These are phyloP conservation scores for Crotalus viridis DNA, from an alignment of 2,113 vertebrate genomes.

Conservation along the genomic window DNA sequence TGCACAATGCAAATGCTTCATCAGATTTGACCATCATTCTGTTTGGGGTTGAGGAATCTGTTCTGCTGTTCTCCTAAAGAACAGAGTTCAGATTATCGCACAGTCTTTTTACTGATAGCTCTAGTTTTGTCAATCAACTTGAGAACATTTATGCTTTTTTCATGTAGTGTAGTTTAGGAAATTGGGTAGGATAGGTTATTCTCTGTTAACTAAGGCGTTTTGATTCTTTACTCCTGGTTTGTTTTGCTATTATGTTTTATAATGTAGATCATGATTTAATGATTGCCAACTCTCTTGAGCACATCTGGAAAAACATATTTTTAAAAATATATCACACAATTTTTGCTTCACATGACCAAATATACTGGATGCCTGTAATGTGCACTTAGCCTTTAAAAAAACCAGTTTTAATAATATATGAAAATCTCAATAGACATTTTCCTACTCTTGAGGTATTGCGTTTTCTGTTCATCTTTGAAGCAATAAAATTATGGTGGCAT, in stretches of 20 bases:
- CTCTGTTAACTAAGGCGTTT: not conserved
- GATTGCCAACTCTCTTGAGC: not conserved
- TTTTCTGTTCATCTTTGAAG: not conserved
- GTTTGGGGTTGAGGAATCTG: not conserved
- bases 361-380: not conserved
- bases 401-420: not conserved
- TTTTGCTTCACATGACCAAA: not conserved
- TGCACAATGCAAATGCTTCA: not conserved
- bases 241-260: not conserved
- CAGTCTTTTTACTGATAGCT: not conserved
- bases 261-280: not conserved
- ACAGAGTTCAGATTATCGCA: not conserved
- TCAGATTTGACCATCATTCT: not conserved
- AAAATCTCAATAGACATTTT: not conserved
- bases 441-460: not conserved
- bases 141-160: not conserved
- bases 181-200: not conserved
- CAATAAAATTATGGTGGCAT: not conserved
- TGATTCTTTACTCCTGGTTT: not conserved
- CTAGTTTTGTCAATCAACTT: not conserved
- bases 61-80: not conserved
- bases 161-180: not conserved
- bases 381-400: not conserved
- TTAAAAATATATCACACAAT: not conserved
- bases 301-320: not conserved